These are phyloP conservation scores for Anthrax anthrax DNA, from an alignment of 2,888 invertebrate genomes.

Conservation along the genomic window DNA sequence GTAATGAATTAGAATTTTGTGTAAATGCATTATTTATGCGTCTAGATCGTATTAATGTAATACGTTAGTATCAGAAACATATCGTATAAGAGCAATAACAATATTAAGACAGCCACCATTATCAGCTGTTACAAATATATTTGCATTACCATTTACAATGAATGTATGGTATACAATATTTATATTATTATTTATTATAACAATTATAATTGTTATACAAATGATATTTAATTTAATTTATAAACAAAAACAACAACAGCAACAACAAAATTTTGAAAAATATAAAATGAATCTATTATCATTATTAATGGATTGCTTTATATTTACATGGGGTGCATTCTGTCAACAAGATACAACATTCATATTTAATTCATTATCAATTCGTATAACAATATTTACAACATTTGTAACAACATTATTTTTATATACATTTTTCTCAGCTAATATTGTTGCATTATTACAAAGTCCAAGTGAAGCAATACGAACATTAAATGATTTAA, in stretches of 20 bases:
- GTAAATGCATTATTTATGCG: slow-evolving; percentile 43
- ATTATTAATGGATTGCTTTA: slow-evolving; percentile 36
- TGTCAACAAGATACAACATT: slow-evolving; percentile 47
- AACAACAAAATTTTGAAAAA: background rate
- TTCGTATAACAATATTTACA: slow-evolving; percentile 41
- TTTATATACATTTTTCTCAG: slow-evolving; percentile 49
- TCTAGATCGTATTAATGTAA: slow-evolving; percentile 37
- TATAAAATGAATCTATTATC: slow-evolving; percentile 2
- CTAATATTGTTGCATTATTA: slow-evolving; percentile 47
- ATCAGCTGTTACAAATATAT: slow-evolving; percentile 46
- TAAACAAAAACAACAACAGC: background rate
- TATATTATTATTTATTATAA: slow-evolving; percentile 22
- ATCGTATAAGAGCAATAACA: slow-evolving; percentile 38
- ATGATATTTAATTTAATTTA: slow-evolving; percentile 22
- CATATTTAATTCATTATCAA: slow-evolving; percentile 36
- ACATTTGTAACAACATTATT: slow-evolving; percentile 42
- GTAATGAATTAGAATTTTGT: slow-evolving; percentile 39
- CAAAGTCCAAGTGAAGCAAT: slow-evolving; percentile 48
- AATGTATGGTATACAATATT: slow-evolving; percentile 40
- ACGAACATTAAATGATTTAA: slow-evolving; percentile 39
- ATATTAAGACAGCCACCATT: slow-evolving; percentile 48
- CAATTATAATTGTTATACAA: slow-evolving; percentile 20
- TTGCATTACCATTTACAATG: slow-evolving; percentile 41
- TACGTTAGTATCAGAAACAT: slow-evolving; percentile 41
- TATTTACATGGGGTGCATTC: slow-evolving; percentile 42